Evolutionary conservation across 2,113 vertebrate species (phyloP).

Genomic region (Upupa epops): DNA sequence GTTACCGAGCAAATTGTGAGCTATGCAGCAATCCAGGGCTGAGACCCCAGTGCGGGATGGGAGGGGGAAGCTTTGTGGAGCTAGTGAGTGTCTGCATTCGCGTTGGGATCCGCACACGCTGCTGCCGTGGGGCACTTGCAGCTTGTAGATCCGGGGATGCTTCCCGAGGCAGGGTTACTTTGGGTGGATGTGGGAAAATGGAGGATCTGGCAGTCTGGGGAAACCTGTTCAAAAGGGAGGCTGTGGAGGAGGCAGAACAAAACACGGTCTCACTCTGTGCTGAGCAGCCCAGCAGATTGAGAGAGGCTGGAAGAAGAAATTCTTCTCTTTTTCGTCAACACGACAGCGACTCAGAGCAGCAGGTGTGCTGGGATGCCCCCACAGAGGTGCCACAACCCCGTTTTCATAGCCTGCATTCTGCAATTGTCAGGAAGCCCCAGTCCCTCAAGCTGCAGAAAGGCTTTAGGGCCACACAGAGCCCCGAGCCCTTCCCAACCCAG

Average conservation of each 20-base stretch:
- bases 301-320: not conserved
- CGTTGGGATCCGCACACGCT: not conserved
- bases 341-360: accelerated
- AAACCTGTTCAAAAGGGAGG: not conserved
- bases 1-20: not conserved
- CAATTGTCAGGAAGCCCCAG: not conserved
- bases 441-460: not conserved
- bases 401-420: not conserved
- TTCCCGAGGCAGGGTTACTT: not conserved
- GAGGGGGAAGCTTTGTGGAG: not conserved
- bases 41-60: accelerated
- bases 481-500: not conserved
- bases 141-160: not conserved
- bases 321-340: not conserved
- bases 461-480: not conserved
- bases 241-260: not conserved
- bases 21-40: not conserved
- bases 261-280: accelerated
- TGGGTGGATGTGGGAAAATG: not conserved
- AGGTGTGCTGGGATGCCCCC: not conserved
- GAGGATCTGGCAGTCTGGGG: not conserved
- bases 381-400: accelerated
- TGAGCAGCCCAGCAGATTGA: not conserved
- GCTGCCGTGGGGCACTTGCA: accelerated
- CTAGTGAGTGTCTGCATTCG: accelerated